Base-by-base conservation (phyloP, 1,140 invertebrate species). In the Coenobita brevimanus region DNA sequence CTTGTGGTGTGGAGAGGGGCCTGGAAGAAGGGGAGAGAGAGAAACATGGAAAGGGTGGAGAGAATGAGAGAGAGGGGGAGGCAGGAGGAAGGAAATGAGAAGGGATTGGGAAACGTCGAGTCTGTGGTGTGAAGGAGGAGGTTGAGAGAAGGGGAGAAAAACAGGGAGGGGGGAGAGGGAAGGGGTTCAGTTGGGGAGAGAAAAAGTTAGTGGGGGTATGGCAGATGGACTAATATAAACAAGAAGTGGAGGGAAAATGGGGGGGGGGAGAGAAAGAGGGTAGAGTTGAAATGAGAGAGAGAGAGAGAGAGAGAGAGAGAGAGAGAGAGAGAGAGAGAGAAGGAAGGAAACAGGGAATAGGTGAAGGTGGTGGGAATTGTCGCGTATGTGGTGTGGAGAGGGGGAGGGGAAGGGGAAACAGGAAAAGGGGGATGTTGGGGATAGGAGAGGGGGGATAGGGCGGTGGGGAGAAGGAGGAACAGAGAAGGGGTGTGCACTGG, bases 261-360 rank as follows among this genome's bases (percentile, higher is more conserved):
- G 27, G n/a, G 17, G 41, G 33, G 71, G 41, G 21, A 3, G 4
- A 36, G 21, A 36, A 43, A 15, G 13, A 24, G 17, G 71, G 36
- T 2, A 78, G 13, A 50, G 75, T 41, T 33, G 10, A 41, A 78
- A 41, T 8, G 75, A 78, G 17, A 64, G 62, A 24, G n/a, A 24
- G 17, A 43, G 71, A 75, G 38, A 43, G 69, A 73, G 33, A 73
- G 69, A 73, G 69, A 33, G 69, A 38, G 33, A 38, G 69, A 73
- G 69, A 38, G 33, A 38, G 69, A 73, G 69, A 38, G 50, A 41
- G 17, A 41, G 33, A 75, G 15, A 41, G 41, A 75, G 71, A 3
- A 75, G 33, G 13, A 41, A 43, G 38, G 24, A 41, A 43, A 17
- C 33, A 33, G 36, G 21, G 41, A 10, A 10, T 10, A 21, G 41